Evolutionary conservation across 2,797 vertebrate genomes (phyloP).

Genomic region (Poecilia wingei): DNA sequence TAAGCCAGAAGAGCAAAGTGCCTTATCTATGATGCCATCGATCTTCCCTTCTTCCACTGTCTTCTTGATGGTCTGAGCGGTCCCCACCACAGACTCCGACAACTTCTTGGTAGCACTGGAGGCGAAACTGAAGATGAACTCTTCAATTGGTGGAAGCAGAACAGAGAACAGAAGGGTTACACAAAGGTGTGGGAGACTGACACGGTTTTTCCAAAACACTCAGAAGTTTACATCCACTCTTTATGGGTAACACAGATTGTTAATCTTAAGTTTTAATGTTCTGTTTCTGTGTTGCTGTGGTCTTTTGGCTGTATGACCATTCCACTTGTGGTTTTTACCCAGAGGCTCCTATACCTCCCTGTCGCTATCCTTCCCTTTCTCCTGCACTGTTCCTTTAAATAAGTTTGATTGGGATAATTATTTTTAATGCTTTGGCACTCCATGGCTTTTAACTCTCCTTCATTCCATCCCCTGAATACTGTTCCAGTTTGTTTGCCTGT

Average conservation of each 20-base stretch:
- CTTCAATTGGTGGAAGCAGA: conserved; percentile 65
- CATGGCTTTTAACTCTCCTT: not conserved
- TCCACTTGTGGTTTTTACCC: not conserved
- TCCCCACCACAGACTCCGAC: conserved; percentile 91
- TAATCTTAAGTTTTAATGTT: not conserved
- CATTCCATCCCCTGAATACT: not conserved
- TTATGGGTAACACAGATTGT: not conserved
- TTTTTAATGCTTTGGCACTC: not conserved
- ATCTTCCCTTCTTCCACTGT: conserved; percentile 96
- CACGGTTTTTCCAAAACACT: not conserved
- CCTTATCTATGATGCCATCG: conserved; percentile 95
- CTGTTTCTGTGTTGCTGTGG: not conserved
- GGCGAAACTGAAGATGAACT: conserved; percentile 92
- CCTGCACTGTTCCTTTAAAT: not conserved
- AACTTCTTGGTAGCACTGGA: conserved; percentile 93
- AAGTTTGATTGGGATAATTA: not conserved
- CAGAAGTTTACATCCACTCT: not conserved
- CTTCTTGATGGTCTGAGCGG: conserved; percentile 96
- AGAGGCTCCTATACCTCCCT: not conserved
- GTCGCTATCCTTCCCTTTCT: not conserved
- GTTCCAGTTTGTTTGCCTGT: not conserved
- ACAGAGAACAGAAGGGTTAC: not conserved
- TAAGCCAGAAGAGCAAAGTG: conserved; percentile 24
- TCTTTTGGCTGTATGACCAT: not conserved
- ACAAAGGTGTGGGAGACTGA: not conserved